Base-by-base conservation (phyloP, 2,888 invertebrate genomes). In the Sicus ferrugineus region DNA sequence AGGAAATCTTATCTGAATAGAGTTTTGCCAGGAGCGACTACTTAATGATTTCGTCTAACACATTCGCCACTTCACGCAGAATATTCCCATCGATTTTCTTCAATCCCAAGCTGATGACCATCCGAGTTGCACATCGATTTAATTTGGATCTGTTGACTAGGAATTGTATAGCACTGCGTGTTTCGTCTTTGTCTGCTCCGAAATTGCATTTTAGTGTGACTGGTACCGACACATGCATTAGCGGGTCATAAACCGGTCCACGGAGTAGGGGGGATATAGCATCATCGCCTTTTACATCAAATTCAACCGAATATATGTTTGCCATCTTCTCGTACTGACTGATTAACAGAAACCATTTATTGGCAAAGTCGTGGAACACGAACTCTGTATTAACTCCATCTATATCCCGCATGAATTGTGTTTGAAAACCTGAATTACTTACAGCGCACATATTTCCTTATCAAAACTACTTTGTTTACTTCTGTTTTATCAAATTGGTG, bases 291-390 rank as follows among this genome's bases (percentile, higher is more conserved):
- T 79, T 73, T 3, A 77, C 73, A 65, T 84, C 84, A 59, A 83
- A 84, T 16, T 75, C 71, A 3, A 84, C 81, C 1, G 78, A 77
- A 64, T 80, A 84, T 0, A 84, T 54, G 42, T 81, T 83, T 71
- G 79, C 78, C 73, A 84, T 67, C 69, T 80, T 82, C 16, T 79
- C 79, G 67, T 81, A 78, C 70, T 85, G 84, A 0, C 84, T 84
- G 46, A 84, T 77, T 9, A 84, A 62, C 31, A 85, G 69, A 59
- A 85, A 75, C 79, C 81, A 81, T 70, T 81, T 82, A 74, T 84
- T 83, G 5, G 76, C 77, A 59, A 84, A 84, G 19, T 75, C 70
- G 3, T 84, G 81, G 21, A 78, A 79, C 1, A 84, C 84, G 42
- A 84, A 81, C 66, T 84, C 82, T 0, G 84, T 84, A 21, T 30